These are phyloP conservation scores for Varanus salvator DNA, from an alignment of 2,113 vertebrate genomes.

Conservation along the genomic window DNA sequence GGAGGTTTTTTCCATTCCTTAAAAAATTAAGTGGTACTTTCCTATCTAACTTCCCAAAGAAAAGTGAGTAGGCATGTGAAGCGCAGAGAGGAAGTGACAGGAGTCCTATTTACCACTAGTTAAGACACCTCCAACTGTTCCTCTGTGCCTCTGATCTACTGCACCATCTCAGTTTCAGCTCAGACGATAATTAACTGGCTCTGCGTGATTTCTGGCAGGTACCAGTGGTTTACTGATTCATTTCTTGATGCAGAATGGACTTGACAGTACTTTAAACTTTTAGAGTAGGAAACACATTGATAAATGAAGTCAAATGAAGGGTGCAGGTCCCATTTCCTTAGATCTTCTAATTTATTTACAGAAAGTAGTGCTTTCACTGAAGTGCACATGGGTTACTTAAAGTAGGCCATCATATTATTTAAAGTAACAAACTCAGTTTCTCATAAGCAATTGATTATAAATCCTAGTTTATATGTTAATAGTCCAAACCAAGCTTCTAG, in stretches of 20 bases:
- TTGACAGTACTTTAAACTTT: conserved; percentile 50
- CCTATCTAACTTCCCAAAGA: background rate
- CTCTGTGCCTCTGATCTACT: conserved; percentile 46
- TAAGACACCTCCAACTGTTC: conserved; percentile 53
- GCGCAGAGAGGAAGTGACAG: conserved; percentile 26
- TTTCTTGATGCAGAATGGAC: background rate
- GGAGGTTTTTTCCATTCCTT: conserved; percentile 10
- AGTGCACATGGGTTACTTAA: conserved; percentile 19
- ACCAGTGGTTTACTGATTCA: conserved; percentile 31
- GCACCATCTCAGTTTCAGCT: background rate
- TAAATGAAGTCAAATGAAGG: conserved; percentile 50
- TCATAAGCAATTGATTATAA: background rate
- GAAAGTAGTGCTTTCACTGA: background rate
- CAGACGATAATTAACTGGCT: conserved; percentile 54
- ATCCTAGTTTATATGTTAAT: background rate
- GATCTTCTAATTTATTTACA: conserved; percentile 23
- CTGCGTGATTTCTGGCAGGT: conserved; percentile 49
- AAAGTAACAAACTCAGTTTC: background rate
- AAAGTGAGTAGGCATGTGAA: background rate
- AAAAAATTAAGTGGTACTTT: conserved; percentile 29
- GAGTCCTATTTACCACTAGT: conserved; percentile 35
- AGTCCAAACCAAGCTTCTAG: fast-evolving
- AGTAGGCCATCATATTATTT: conserved; percentile 28
- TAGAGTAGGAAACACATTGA: conserved; percentile 20
- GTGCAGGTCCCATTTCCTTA: conserved; percentile 32